Percentiles rank a stretch among this genome's conserved stretches.
phyloP scores from a whole-genome alignment of 1,140 invertebrate genomes.

The Anadara kagoshimensis region DNA sequence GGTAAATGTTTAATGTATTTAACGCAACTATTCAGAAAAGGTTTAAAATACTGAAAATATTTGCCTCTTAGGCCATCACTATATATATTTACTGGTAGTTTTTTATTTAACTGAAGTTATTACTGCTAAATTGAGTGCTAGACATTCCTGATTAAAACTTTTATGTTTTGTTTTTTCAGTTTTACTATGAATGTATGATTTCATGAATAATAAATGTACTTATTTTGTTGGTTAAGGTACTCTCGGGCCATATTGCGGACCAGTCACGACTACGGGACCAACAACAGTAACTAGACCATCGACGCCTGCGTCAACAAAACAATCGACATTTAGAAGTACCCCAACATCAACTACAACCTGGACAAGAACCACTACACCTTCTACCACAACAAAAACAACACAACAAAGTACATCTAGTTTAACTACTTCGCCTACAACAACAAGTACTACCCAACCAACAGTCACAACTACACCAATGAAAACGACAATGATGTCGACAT shows the following conservation, averaged over 20 bases:
- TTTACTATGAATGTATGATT: too few species aligned
- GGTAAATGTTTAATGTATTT: too few species aligned
- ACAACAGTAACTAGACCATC: not conserved
- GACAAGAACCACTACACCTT: not conserved
- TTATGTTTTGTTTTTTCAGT: too few species aligned
- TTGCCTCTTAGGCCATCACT: too few species aligned
- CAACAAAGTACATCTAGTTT: not conserved
- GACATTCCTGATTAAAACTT: too few species aligned
- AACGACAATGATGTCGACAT: not conserved
- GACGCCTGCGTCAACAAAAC: not conserved
- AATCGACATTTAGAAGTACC: not conserved
- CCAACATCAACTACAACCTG: not conserved
- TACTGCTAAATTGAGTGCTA: too few species aligned
- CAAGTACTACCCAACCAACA: not conserved
- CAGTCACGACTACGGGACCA: not conserved
- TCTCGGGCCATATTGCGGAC: not conserved
- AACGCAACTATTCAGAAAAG: too few species aligned
- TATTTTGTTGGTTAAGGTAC: constrained; percentile 2
- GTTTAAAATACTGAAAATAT: too few species aligned
- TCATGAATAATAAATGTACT: not conserved
- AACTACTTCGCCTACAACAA: not conserved
- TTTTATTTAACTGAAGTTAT: too few species aligned
- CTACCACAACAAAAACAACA: not conserved
- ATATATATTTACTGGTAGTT: too few species aligned
- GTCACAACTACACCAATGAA: not conserved